Base-by-base conservation (phyloP, 2,888 invertebrate genomes). In the Subacronicta megacephala region DNA sequence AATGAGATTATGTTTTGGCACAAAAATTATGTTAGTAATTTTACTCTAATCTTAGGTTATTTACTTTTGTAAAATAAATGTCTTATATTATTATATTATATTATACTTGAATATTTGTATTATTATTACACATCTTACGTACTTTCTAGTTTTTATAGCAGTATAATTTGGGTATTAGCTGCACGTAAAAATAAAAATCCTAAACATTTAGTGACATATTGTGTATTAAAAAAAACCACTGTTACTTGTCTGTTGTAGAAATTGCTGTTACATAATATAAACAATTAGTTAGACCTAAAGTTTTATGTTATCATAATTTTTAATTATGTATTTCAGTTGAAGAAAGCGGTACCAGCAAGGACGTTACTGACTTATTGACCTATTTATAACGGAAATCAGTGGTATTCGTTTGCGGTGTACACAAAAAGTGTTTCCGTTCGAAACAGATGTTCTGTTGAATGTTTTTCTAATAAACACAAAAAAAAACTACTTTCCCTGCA, bases 311-410 rank as follows among this genome's bases (percentile, higher is more conserved):
- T n/a, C n/a, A n/a, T n/a, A n/a, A n/a, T 10, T 10, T 26, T 26
- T 26, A 23, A 23, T 12, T 12, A 2, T 3, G 1, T 0, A 12
- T 29, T 31, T 31, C 12, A 31, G n/a, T n/a, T 31, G 12, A n/a
- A 31, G 12, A n/a, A n/a, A 31, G 12, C 31, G 4, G 26, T 26
- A 10, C 3, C 26, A 10, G 26, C 10, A 10, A 26, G 10, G 26
- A 52, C 70, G 77, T 81, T 77, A 58, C 40, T 71, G 84, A 83
- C 87, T 83, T 84, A 82, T 83, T 90, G 89, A 91, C 90, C 89
- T 85, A 90, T 82, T 85, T 89, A 77, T 82, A 90, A 86, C 91
- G 92, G 92, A 92, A 88, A 90, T 86, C 85, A 78, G 78, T 76
- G 81, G 74, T 75, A 74, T 75, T 75, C 78, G 78, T 78, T 85